Conservation (phyloP, 2,888 invertebrate species). For the Camptogramma bilineatum region DNA sequence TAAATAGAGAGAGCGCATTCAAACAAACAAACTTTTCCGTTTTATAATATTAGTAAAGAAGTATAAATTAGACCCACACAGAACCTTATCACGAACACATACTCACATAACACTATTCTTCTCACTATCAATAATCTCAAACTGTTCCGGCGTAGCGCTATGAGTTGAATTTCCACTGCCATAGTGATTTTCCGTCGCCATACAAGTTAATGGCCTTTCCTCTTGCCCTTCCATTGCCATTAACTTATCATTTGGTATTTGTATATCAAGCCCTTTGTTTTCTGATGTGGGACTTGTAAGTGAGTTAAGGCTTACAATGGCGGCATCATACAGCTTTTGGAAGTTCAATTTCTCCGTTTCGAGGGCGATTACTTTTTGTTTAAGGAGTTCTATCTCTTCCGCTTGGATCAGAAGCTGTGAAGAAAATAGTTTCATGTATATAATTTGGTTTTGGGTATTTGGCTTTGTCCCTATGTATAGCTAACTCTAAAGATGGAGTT, state of each 20-base stretch:
- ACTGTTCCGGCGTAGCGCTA: slow-evolving; percentile 86
- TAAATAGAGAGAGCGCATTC: no score
- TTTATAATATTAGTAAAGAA: no score
- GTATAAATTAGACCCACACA: no score
- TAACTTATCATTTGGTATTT: slow-evolving; percentile 67
- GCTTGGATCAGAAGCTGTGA: slow-evolving; percentile 78
- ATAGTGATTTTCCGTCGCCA: slow-evolving; percentile 79
- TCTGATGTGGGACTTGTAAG: slow-evolving; percentile 77
- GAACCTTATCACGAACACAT: background rate
- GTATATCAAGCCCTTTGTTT: slow-evolving; percentile 65
- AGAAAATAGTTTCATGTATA: background rate
- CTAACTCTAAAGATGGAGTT: no score
- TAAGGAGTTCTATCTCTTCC: slow-evolving; percentile 84
- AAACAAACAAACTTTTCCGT: no score
- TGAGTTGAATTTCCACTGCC: slow-evolving; percentile 81
- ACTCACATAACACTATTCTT: slow-evolving; percentile 76
- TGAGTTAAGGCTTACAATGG: slow-evolving; percentile 78
- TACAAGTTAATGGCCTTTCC: slow-evolving; percentile 70
- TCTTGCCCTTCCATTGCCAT: slow-evolving; percentile 54
- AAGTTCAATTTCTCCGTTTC: slow-evolving; percentile 86
- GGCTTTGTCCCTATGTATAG: no score
- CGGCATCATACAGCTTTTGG: slow-evolving; percentile 82
- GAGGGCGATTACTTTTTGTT: slow-evolving; percentile 81
- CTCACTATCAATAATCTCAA: slow-evolving; percentile 87
- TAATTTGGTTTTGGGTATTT: no score